These are phyloP conservation scores for Patella caerulea DNA, from an alignment of 2,888 invertebrate genomes.

Conservation along the genomic window DNA sequence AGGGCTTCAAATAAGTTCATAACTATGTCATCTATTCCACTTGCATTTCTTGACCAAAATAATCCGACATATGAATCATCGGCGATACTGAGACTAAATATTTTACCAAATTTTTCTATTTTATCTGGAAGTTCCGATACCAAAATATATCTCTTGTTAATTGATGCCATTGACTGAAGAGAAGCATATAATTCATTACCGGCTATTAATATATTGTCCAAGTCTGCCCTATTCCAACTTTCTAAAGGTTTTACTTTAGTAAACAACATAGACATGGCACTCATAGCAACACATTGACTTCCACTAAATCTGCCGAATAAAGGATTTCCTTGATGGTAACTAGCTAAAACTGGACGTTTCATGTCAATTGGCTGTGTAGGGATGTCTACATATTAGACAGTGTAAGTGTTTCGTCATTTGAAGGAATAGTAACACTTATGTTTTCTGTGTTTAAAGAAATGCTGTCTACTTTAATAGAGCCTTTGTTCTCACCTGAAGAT, in stretches of 20 bases:
- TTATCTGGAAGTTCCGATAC: too few species aligned
- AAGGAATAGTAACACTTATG: too few species aligned
- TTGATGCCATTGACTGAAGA: background rate
- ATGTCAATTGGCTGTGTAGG: too few species aligned
- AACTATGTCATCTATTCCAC: background rate
- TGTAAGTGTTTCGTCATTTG: too few species aligned
- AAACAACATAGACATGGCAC: background rate
- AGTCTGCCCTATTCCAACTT: background rate
- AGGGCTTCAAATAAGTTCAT: background rate
- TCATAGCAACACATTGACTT: background rate
- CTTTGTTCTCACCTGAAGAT: too few species aligned
- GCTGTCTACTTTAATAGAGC: too few species aligned
- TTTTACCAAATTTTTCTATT: too few species aligned
- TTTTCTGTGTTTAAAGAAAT: too few species aligned
- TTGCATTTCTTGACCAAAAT: background rate
- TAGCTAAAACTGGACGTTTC: background rate
- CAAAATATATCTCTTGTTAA: too few species aligned
- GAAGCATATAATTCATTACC: conserved; percentile 1
- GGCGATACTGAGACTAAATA: too few species aligned
- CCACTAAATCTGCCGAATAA: background rate
- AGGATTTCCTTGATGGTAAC: background rate
- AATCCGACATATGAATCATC: too few species aligned
- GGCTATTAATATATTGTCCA: background rate
- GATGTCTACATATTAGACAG: too few species aligned
- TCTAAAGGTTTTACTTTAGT: background rate